Base-by-base conservation (phyloP, 2,888 invertebrate genomes). In the Pristionchus fissidentatus region DNA sequence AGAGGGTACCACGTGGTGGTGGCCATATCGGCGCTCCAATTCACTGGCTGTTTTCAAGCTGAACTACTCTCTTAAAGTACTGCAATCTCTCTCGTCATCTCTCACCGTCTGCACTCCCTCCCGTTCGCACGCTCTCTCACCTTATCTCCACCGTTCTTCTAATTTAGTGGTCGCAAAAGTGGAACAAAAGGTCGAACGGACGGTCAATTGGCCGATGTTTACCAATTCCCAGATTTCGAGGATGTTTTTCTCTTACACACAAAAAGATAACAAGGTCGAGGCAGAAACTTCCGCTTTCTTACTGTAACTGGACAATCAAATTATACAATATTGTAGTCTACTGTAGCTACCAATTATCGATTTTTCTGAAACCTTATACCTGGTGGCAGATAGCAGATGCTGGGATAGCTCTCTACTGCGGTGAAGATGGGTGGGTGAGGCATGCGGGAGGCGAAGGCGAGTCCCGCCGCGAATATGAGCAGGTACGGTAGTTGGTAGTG, bases 391-490 rank as follows among this genome's bases (percentile, higher is more conserved):
- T 91, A 91, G 83, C 91, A 91, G 55, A 90, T 86, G 81, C 88
- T 88, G 15, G 91, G 91, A 84, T 88, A 91, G 73, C 89, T 89
- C 60, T 85, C 84, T 8, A 89, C 87, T 13, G 88, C 86, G 38
- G 88, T 87, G 84, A 91, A 91, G n/a, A 90, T 85, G 4, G 91
- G 91, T 22, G 91, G 90, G 84, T 87, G 88, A n/a, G 91, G 90
- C 60, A 88, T 29, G 3, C 52, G 13, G 32, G 55, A 32, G n/a
- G 70, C 70, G 55, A 46, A 81, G 66, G 62, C 46, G 62, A 60
- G 32, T 49, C 62, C 81, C 46, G 46, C 62, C 60, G 81, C 66
- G 49, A 81, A 46, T 22, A 66, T n/a, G 32, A 81, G 49, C 7
- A 81, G 46, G 57, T 57, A 60, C 79, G 43, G 57, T 60, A 79